These are phyloP conservation scores for Sterna hirundo DNA, from an alignment of 2,113 vertebrate species.

Conservation along the genomic window DNA sequence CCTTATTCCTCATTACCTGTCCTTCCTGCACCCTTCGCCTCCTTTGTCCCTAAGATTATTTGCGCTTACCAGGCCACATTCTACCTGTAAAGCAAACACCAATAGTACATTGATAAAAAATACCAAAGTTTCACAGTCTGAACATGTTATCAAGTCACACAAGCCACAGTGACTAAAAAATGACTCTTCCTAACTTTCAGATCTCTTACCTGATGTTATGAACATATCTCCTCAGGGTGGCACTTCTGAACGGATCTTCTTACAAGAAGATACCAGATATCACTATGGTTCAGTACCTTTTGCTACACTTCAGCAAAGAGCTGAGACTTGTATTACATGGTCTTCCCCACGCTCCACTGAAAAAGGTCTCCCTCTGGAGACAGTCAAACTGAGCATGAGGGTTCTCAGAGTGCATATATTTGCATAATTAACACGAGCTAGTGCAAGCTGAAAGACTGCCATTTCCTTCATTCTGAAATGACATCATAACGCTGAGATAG, in stretches of 20 bases:
- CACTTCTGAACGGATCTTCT: not conserved
- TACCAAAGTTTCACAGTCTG: not conserved
- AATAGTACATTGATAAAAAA: not conserved
- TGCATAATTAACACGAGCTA: not conserved
- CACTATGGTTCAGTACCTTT: not conserved
- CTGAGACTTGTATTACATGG: not conserved
- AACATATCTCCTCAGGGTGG: not conserved
- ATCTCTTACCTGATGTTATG: not conserved
- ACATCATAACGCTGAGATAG: not conserved
- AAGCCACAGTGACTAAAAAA: not conserved
- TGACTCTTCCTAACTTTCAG: not conserved
- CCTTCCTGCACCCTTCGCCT: not conserved
- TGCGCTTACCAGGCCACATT: not conserved
- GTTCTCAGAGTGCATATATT: not conserved
- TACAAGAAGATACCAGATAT: not conserved
- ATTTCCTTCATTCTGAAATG: not conserved
- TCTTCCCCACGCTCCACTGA: not conserved
- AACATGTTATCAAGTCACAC: not conserved
- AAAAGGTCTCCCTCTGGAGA: not conserved
- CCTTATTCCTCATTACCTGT: not conserved
- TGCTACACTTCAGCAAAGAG: not conserved
- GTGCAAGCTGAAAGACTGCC: not conserved
- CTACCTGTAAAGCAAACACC: not conserved
- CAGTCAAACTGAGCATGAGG: not conserved
- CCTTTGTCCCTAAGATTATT: not conserved